phyloP scores from a whole-genome alignment of 2,797 vertebrate species.

The Cheirogaleus major region DNA sequence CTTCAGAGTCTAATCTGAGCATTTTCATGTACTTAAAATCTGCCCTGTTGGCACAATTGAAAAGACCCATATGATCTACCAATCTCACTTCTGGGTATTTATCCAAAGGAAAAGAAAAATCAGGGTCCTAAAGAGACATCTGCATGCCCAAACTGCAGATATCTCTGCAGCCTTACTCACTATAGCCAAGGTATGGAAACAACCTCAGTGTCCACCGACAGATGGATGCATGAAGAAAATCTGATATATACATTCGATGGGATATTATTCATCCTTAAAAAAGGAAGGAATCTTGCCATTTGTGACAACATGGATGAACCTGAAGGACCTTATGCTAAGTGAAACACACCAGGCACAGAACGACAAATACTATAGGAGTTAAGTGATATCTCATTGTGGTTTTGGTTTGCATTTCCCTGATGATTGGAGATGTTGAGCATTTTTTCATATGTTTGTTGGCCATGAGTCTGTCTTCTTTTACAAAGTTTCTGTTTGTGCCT shows the following conservation, averaged over 20 bases:
- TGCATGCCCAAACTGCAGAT: neutral
- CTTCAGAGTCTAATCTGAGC: neutral
- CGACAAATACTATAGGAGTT: neutral
- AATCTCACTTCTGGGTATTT: neutral
- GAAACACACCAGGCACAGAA: neutral
- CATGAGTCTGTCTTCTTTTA: too few species aligned
- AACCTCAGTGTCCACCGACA: neutral
- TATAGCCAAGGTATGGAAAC: neutral
- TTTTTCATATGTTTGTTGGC: too few species aligned
- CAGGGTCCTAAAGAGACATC: neutral
- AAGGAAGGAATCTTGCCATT: neutral
- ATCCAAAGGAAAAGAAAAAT: neutral
- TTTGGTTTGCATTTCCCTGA: too few species aligned
- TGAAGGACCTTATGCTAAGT: neutral
- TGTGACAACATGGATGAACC: neutral
- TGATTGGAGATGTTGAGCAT: too few species aligned
- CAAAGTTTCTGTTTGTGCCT: too few species aligned
- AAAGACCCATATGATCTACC: neutral
- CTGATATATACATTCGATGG: neutral
- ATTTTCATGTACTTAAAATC: neutral
- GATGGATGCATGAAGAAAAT: neutral
- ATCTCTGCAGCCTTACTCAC: neutral
- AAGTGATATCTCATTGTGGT: too few species aligned
- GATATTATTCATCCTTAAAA: neutral
- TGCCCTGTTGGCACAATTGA: neutral